Percentiles rank a stretch among this genome's conserved stretches.
phyloP scores from a whole-genome alignment of 1,140 invertebrate species.

The Adoxophyes honmai region DNA sequence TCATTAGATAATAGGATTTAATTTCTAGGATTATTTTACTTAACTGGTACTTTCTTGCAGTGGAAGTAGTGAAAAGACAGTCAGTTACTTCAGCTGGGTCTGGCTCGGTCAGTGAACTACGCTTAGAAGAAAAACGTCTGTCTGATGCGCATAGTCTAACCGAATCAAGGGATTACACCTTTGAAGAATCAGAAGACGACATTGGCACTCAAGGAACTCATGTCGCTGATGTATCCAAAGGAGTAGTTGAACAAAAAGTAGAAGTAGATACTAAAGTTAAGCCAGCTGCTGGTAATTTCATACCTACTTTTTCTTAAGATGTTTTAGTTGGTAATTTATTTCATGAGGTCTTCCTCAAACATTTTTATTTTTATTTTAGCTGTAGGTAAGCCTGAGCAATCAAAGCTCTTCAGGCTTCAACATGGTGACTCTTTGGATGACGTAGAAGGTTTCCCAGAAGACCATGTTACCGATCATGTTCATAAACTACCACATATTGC shows the following conservation, averaged over 20 bases:
- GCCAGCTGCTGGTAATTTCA: conserved; percentile 29
- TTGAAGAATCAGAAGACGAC: conserved; percentile 76
- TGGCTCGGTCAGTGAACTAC: conserved; percentile 57
- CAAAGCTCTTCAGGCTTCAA: conserved; percentile 51
- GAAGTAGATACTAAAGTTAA: conserved; percentile 41
- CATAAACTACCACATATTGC: conserved; percentile 70
- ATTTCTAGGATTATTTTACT: background rate
- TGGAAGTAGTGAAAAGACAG: conserved; percentile 51
- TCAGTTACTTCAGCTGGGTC: conserved; percentile 67
- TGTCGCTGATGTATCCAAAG: conserved; percentile 44
- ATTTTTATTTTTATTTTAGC: conserved; percentile 2
- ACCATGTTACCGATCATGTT: conserved; percentile 64
- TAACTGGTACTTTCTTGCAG: conserved; percentile 29
- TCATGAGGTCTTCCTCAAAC: too few species aligned
- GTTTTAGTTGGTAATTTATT: too few species aligned
- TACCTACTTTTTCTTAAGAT: too few species aligned
- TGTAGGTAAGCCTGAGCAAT: conserved; percentile 44
- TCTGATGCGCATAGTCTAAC: conserved; percentile 73
- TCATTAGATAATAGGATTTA: background rate
- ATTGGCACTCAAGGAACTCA: conserved; percentile 65
- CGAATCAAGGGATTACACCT: conserved; percentile 74
- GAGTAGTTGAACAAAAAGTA: conserved; percentile 44
- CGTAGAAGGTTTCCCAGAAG: conserved; percentile 74
- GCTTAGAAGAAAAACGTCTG: conserved; percentile 64
- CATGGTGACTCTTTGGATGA: conserved; percentile 75